Evolutionary conservation across 2,888 invertebrate genomes (phyloP).

Genomic region (Hirudinaria manillensis): DNA sequence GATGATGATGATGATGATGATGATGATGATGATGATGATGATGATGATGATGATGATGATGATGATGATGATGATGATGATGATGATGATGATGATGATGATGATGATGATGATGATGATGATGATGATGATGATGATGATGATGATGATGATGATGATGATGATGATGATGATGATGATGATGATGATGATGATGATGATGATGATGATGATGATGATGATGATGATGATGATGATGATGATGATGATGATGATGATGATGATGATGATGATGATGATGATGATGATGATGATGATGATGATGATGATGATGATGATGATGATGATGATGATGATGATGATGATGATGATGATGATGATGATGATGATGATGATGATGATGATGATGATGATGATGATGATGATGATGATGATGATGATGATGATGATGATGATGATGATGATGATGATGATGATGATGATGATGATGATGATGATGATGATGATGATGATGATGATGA

Average conservation of each 20-base stretch:
- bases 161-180: slow-evolving; percentile 10
- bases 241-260: slow-evolving; percentile 9
- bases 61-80: slow-evolving; percentile 21
- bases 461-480: slow-evolving; percentile 13
- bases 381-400: slow-evolving; percentile 16
- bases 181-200: slow-evolving; percentile 22
- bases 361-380: slow-evolving; percentile 16
- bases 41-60: slow-evolving; percentile 9
- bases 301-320: slow-evolving; percentile 21
- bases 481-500: slow-evolving; percentile 18
- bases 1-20: slow-evolving; percentile 9
- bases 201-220: slow-evolving; percentile 10
- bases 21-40: slow-evolving; percentile 22
- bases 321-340: slow-evolving; percentile 14
- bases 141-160: slow-evolving; percentile 21
- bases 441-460: slow-evolving; percentile 18
- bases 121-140: slow-evolving; percentile 9
- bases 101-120: slow-evolving; percentile 22
- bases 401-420: slow-evolving; percentile 17
- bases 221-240: slow-evolving; percentile 21
- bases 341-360: slow-evolving; percentile 17
- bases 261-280: slow-evolving; percentile 21
- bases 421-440: slow-evolving; percentile 14
- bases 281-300: slow-evolving; percentile 11
- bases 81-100: slow-evolving; percentile 9